Evolutionary conservation across 2,797 vertebrate genomes (phyloP).

Genomic region (Tapirus indicus): DNA sequence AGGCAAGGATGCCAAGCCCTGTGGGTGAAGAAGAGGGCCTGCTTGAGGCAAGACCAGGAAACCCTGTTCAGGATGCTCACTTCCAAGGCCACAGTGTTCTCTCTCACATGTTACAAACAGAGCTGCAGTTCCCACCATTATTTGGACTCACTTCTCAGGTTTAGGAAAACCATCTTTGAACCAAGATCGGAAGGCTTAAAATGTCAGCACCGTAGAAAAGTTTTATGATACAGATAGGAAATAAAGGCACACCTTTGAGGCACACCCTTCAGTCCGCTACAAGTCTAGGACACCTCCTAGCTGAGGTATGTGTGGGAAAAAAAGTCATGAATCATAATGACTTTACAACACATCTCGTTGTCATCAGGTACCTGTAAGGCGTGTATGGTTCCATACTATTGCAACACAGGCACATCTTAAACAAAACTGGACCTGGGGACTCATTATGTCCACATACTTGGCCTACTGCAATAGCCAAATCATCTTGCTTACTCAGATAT

Average conservation of each 20-base stretch:
- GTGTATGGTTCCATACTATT: not conserved
- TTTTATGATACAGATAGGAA: constrained; percentile 40
- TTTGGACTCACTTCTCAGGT: not conserved
- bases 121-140: not conserved
- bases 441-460: not conserved
- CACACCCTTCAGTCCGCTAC: constrained; percentile 49
- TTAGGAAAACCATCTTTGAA: not conserved
- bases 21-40: constrained; percentile 30
- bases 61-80: not conserved
- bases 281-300: constrained; percentile 44
- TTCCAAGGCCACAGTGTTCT: not conserved
- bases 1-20: constrained; percentile 53
- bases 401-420: not conserved
- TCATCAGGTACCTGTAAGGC: not conserved
- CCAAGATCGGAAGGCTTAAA: constrained; percentile 33
- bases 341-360: not conserved
- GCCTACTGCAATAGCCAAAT: not conserved
- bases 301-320: constrained; percentile 29
- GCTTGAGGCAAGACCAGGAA: constrained; percentile 49
- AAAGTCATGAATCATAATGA: constrained; percentile 52
- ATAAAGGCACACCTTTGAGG: constrained; percentile 47
- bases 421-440: not conserved
- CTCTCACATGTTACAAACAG: not conserved
- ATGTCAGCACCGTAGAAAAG: not conserved
- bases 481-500: not conserved